Base-by-base conservation (phyloP, 2,888 invertebrate genomes). In the Halictus quadricinctus region DNA sequence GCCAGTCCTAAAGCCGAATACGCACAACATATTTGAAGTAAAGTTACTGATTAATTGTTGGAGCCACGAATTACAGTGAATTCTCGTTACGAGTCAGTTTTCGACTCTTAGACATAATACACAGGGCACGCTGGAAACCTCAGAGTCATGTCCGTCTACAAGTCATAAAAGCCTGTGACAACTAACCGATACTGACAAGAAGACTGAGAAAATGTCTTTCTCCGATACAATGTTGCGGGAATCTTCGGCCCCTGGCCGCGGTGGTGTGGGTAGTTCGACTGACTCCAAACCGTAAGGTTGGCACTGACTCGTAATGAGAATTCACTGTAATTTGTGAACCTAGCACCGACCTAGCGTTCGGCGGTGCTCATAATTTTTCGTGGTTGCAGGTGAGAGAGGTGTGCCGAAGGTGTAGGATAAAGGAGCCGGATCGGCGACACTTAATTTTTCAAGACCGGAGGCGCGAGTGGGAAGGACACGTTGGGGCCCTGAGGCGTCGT, bases 401-500 rank as follows among this genome's bases (percentile, higher is more conserved):
- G 36, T 6, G 13, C 15, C 46, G 46, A 15, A 46, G 50, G 76
- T 41, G 69, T 18, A 46, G 36, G 13, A 25, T 46, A 46, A 72
- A 48, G 72, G 25, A 66, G 48, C 64, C 29, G 21, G 15, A 72
- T 54, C 21, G 54, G 48, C 36, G 48, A n/a, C 70, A 25, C 25
- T 66, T 41, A 41, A 66, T 84, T 79, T 72, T 25, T 76, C 75
- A 41, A n/a, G 50, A 12, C 36, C 21, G 6, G 41, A 48, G 18
- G 36, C 1, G 21, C 13, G 41, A 41, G n/a, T 36, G 70, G 66
- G 54, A 72, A 77, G 54, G 75, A 50, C 46, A 66, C 48, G 70
- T 41, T 58, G n/a, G 48, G 46, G 54, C n/a, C 41, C 58, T 21
- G 58, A 78, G 79, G 80, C 50, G 72, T 81, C 81, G 81, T 85